Evolutionary conservation across 2,888 invertebrate species (phyloP).

Genomic region (Agapostemon virescens): DNA sequence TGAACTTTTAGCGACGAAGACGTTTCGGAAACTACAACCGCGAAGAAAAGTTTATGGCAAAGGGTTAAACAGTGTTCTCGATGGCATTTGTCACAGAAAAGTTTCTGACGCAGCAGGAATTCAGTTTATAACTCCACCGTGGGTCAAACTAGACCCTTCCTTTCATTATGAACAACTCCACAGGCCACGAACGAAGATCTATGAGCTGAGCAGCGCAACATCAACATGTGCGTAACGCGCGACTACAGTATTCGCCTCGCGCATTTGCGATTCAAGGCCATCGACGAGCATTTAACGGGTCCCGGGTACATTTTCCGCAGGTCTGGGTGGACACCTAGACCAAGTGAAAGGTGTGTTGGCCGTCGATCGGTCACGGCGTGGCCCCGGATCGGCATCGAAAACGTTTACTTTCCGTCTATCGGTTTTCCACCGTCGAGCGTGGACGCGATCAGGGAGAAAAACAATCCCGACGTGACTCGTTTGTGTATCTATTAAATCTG

Average conservation of each 20-base stretch:
- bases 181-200: not conserved
- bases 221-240: not conserved
- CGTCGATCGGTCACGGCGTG: not conserved
- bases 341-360: constrained; percentile 11
- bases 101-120: too few relatives aligned
- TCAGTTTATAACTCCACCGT: too few relatives aligned
- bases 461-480: constrained; percentile 21
- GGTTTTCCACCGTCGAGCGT: constrained; percentile 1
- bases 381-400: constrained; percentile 9
- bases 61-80: too few relatives aligned
- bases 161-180: not conserved
- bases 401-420: constrained; percentile 29
- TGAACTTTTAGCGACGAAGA: too few relatives aligned
- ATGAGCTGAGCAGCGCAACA: not conserved
- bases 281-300: not conserved
- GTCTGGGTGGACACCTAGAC: not conserved
- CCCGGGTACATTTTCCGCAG: not conserved
- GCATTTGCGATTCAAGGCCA: not conserved
- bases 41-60: too few relatives aligned
- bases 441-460: not conserved
- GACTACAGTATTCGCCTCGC: not conserved
- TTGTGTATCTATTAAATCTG: constrained; percentile 34
- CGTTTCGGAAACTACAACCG: too few relatives aligned
- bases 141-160: not conserved
- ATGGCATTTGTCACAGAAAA: too few relatives aligned